Evolutionary conservation across 2,888 invertebrate genomes (phyloP).

Genomic region (Synergus gifuensis): DNA sequence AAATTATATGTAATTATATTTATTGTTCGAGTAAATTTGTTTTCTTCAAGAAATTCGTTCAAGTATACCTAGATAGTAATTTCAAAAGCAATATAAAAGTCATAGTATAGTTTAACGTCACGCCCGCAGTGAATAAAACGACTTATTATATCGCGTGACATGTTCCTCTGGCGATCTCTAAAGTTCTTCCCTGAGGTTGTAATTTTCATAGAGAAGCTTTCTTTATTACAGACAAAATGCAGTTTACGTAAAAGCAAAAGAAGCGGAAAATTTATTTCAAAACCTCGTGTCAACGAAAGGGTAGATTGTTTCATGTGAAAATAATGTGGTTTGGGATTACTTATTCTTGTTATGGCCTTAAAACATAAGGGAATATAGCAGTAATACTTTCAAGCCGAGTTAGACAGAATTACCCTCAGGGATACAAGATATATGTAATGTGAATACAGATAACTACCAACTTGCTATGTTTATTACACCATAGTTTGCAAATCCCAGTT

Average conservation of each 20-base stretch:
- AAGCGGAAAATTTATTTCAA: neutral
- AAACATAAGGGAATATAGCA: too few relatives aligned
- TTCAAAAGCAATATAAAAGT: slow-evolving; percentile 6
- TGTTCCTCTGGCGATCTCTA: neutral
- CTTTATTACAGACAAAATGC: neutral
- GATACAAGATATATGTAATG: slow-evolving; percentile 15
- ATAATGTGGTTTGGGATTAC: too few relatives aligned
- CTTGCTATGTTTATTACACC: too few relatives aligned
- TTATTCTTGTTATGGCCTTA: too few relatives aligned
- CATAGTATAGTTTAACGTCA: neutral
- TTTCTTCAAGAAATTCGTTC: neutral
- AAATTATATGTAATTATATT: neutral
- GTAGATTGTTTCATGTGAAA: too few relatives aligned
- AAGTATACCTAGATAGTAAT: neutral
- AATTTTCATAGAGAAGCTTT: neutral
- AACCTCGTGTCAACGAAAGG: too few relatives aligned
- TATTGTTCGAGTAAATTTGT: neutral
- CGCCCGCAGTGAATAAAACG: neutral
- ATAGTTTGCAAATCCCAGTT: too few relatives aligned
- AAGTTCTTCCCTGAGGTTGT: neutral
- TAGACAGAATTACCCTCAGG: neutral
- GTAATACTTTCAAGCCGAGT: too few relatives aligned
- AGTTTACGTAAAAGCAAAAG: neutral
- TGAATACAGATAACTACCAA: neutral
- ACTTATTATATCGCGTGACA: neutral